These are phyloP conservation scores for Orthonevra nobilis DNA, from an alignment of 2,888 invertebrate species.

Conservation along the genomic window DNA sequence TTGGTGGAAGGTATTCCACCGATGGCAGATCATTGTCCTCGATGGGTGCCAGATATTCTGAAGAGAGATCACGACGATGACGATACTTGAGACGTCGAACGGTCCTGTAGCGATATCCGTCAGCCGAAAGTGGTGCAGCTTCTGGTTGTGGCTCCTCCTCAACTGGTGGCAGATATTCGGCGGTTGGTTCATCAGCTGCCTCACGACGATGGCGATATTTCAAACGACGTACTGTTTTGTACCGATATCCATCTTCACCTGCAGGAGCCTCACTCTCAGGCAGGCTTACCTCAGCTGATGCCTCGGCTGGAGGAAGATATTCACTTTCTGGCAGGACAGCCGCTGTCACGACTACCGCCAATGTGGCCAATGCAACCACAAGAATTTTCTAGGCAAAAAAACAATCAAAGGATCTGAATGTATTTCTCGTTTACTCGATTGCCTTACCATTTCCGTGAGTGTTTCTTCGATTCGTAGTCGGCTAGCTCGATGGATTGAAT, in stretches of 20 bases:
- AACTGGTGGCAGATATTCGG: slow-evolving; percentile 74
- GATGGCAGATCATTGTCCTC: slow-evolving; percentile 25
- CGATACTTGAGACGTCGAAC: slow-evolving; percentile 74
- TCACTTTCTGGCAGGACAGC: slow-evolving; percentile 72
- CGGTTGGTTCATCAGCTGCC: slow-evolving; percentile 66
- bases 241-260: slow-evolving; percentile 71
- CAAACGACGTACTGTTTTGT: slow-evolving; percentile 70
- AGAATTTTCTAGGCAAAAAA: slow-evolving; percentile 13
- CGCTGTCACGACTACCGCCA: slow-evolving; percentile 53
- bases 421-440: too few species aligned
- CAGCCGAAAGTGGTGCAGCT: slow-evolving; percentile 71
- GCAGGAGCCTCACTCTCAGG: slow-evolving; percentile 23
- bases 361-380: slow-evolving; percentile 14
- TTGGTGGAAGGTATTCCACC: slow-evolving; percentile 33
- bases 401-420: background rate
- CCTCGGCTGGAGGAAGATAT: slow-evolving; percentile 73
- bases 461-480: slow-evolving; percentile 13
- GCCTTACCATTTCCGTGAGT: slow-evolving; percentile 36
- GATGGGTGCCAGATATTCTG: slow-evolving; percentile 47
- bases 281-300: slow-evolving; percentile 10
- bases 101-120: slow-evolving; percentile 77
- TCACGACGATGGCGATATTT: slow-evolving; percentile 72
- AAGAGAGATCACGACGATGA: slow-evolving; percentile 73
- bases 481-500: slow-evolving; percentile 14
- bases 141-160: slow-evolving; percentile 32